Evolutionary conservation across 2,113 vertebrate species (phyloP), one percentile per base, ranked within the genome.

Genomic region (Coreoperca whiteheadi): DNA sequence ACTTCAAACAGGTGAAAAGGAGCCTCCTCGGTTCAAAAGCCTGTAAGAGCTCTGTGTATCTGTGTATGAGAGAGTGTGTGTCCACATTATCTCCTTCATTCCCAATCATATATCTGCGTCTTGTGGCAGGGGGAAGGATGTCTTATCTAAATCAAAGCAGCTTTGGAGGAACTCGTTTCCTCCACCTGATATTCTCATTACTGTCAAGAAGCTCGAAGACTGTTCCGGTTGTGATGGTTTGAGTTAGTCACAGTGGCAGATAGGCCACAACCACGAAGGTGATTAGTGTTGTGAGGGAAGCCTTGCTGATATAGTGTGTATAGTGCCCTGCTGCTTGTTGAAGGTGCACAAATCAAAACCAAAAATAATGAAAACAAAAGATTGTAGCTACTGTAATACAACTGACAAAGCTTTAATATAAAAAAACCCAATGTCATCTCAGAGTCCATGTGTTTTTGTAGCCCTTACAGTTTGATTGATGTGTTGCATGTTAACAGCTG

Each of bases 161-260:
- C 75, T 74, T 72, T 79, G 69, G 60, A 75, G 74, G 68, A 85
- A 51, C 50, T 48, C 41, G 51, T 25, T 54, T 87, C 74, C 75
- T 71, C 50, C 67, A 50, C 88, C 87, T 92, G 92, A 86, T 88
- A 72, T 89, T 85, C 77, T 90, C 86, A 85, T 93, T 73, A 87
- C 77, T 81, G 81, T 74, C 65, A 20, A 60, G 68, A 74, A 73
- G 54, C 68, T 64, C 71, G 67, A 76, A 51, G 79, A 48, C 53
- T 8, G 59, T 82, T 84, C 68, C 14, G 43, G 61, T 64, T 69
- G 79, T 63, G 54, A 54, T 86, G 84, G 80, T 82, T 82, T 54
- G 46, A 76, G 30, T 93, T 92, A 83, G 91, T 85, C 88, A 90
- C 81, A 79, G 88, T 43, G 12, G 59, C 68, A 74, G 39, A 74